A percentile compares a stretch with the other conserved stretches of the same genome.
These are phyloP conservation scores for Saccopteryx leptura DNA, from an alignment of 2,113 vertebrate genomes.

Conservation along the genomic window DNA sequence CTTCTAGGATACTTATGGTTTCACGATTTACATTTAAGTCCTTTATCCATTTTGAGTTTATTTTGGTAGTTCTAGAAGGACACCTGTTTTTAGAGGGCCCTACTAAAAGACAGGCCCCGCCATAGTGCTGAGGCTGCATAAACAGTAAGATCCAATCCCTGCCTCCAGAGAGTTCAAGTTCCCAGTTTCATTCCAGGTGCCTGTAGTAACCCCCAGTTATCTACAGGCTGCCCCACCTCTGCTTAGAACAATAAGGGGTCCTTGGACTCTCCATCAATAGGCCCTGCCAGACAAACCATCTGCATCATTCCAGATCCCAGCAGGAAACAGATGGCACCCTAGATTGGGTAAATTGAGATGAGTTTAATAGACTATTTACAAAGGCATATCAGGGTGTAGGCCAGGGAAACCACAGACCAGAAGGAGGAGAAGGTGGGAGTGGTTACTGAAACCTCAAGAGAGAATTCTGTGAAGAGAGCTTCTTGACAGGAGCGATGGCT, in stretches of 20 bases:
- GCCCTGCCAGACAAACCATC: slow-evolving; percentile 67
- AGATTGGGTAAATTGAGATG: slow-evolving; percentile 69
- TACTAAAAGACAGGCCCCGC: background rate
- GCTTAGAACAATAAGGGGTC: slow-evolving; percentile 51
- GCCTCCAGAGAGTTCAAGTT: slow-evolving; percentile 11
- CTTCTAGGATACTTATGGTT: too few relatives aligned
- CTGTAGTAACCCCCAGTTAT: slow-evolving; percentile 17
- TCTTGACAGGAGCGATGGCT: slow-evolving; percentile 54
- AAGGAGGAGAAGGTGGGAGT: slow-evolving; percentile 72
- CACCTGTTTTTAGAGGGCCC: background rate
- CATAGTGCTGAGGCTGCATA: background rate
- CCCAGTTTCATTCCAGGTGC: slow-evolving; percentile 34
- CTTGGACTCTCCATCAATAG: slow-evolving; percentile 43
- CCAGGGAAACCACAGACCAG: slow-evolving; percentile 68
- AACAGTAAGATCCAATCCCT: background rate
- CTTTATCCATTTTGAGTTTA: too few relatives aligned
- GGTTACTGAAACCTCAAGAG: slow-evolving; percentile 58
- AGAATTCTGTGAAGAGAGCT: slow-evolving; percentile 47
- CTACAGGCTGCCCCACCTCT: background rate
- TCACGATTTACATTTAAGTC: too few relatives aligned
- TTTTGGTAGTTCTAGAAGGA: background rate
- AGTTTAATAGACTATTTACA: slow-evolving; percentile 71
- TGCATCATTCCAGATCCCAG: slow-evolving; percentile 61
- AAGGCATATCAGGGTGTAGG: slow-evolving; percentile 33
- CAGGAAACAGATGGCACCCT: slow-evolving; percentile 76